phyloP scores from a whole-genome alignment of 2,113 vertebrate species.

The Macquaria ambigua region DNA sequence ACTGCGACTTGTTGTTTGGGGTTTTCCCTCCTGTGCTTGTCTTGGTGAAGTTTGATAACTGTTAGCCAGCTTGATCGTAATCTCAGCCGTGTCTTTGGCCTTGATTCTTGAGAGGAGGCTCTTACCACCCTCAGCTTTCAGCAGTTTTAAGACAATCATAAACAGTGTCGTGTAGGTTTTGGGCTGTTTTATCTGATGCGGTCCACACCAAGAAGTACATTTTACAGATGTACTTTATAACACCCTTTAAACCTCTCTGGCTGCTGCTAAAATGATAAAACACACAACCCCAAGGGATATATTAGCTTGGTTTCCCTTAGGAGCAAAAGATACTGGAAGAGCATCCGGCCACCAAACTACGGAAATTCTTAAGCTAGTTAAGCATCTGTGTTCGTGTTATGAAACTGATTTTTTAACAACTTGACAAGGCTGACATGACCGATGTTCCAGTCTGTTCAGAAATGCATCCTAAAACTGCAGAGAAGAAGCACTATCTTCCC shows the following conservation, averaged over 20 bases:
- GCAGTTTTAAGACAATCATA: constrained; percentile 13
- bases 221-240: constrained; percentile 33
- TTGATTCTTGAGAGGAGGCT: constrained; percentile 19
- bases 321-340: constrained; percentile 57
- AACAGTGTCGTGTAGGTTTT: constrained; percentile 1
- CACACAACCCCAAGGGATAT: constrained; percentile 34
- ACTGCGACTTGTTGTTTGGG: constrained; percentile 30
- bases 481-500: background rate
- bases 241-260: constrained; percentile 28
- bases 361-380: constrained; percentile 69
- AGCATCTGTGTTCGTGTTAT: constrained; percentile 62
- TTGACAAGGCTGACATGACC: background rate
- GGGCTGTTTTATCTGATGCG: background rate
- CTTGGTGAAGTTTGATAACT: constrained; percentile 41
- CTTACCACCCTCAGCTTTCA: constrained; percentile 9
- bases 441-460: constrained; percentile 22
- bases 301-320: constrained; percentile 54
- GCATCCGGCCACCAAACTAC: constrained; percentile 57
- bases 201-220: background rate
- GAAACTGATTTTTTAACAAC: constrained; percentile 47
- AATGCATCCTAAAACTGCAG: constrained; percentile 20
- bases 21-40: constrained; percentile 24
- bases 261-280: constrained; percentile 40
- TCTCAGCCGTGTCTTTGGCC: constrained; percentile 38
- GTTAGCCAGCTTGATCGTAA: constrained; percentile 39